Evolutionary conservation across 2,797 vertebrate genomes (phyloP).

Genomic region (Syndactyla subalaris): DNA sequence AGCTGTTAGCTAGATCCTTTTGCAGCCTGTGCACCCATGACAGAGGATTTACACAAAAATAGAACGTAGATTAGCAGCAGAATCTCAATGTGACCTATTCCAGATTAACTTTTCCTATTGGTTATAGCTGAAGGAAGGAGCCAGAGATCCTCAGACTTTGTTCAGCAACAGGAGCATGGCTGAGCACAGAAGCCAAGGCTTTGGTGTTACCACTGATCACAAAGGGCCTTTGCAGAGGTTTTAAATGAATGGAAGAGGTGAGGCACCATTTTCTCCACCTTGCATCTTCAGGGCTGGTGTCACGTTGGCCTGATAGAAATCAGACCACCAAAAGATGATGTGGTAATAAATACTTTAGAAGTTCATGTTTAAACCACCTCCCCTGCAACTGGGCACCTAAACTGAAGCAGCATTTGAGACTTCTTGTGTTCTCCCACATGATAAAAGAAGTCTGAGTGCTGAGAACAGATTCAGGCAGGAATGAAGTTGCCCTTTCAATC

Average conservation of each 20-base stretch:
- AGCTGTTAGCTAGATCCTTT: constrained; percentile 29
- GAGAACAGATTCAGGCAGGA: neutral
- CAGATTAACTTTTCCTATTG: constrained; percentile 63
- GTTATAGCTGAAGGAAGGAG: neutral
- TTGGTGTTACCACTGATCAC: neutral
- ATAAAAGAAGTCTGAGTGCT: neutral
- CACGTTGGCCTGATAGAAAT: neutral
- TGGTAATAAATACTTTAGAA: neutral
- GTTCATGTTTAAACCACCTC: neutral
- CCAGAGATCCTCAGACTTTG: neutral
- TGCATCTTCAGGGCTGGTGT: neutral
- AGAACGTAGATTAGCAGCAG: constrained; percentile 61
- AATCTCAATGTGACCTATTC: constrained; percentile 56
- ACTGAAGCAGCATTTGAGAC: neutral
- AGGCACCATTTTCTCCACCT: neutral
- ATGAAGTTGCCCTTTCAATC: neutral
- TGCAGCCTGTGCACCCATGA: constrained; percentile 8
- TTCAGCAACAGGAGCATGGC: neutral
- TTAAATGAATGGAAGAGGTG: neutral
- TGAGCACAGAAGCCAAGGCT: neutral
- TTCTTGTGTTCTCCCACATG: neutral
- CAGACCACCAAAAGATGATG: neutral
- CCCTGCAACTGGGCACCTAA: neutral
- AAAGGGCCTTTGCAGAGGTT: neutral
- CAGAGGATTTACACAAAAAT: constrained; percentile 58